These are phyloP conservation scores for Pyrgus malvae DNA, from an alignment of 2,888 invertebrate species.

Conservation along the genomic window DNA sequence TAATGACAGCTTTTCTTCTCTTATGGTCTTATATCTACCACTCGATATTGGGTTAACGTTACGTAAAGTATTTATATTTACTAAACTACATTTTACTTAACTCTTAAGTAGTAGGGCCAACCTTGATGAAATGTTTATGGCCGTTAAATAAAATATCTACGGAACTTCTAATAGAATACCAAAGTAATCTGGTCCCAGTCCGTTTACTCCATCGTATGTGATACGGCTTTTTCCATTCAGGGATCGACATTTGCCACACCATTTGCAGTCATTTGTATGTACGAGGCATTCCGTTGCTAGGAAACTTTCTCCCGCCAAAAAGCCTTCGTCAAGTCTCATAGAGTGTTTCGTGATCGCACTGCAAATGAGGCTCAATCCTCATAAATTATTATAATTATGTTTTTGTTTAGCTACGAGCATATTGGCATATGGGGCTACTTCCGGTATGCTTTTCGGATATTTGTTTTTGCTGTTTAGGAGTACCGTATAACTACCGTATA, in stretches of 20 bases:
- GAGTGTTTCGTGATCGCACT: constrained; percentile 72
- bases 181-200: neutral
- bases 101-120: no score
- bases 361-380: constrained; percentile 46
- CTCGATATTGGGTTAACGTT: no score
- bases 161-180: neutral
- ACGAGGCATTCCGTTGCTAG: constrained; percentile 51
- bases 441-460: neutral
- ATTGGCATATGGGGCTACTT: neutral
- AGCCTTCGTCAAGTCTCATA: constrained; percentile 76
- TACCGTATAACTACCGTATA: no score
- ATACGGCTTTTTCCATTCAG: constrained; percentile 15
- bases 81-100: no score
- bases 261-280: constrained; percentile 68
- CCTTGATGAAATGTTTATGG: no score
- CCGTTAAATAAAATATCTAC: neutral
- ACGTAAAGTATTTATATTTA: no score
- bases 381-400: constrained; percentile 38
- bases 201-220: neutral
- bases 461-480: neutral
- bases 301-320: constrained; percentile 69
- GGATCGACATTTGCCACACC: constrained; percentile 24
- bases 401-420: constrained; percentile 11
- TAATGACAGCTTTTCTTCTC: no score
- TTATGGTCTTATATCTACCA: no score